These are phyloP conservation scores for Teleogryllus oceanicus DNA, from an alignment of 2,888 invertebrate species.

Conservation along the genomic window DNA sequence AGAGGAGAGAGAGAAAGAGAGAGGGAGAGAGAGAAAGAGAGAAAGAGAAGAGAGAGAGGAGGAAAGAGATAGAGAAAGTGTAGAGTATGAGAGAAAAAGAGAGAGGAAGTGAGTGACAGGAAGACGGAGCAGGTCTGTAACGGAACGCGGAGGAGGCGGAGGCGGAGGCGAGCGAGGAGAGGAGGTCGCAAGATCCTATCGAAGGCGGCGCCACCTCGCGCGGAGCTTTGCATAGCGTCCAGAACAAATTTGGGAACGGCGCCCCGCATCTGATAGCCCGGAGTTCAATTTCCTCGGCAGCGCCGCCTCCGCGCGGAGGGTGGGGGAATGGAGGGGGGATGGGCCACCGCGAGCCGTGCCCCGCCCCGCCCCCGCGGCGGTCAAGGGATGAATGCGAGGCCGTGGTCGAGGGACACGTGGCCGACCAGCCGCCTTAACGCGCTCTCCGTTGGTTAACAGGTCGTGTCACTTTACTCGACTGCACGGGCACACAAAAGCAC, in stretches of 20 bases:
- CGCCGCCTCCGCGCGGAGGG: neutral
- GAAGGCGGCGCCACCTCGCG: neutral
- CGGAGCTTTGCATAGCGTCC: constrained; percentile 8
- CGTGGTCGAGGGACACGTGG: too few species aligned
- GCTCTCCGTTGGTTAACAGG: too few species aligned
- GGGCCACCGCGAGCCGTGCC: neutral
- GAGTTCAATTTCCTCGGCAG: neutral
- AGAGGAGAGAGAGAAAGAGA: too few species aligned
- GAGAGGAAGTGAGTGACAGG: too few species aligned
- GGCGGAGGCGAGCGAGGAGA: neutral
- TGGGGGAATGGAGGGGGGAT: neutral
- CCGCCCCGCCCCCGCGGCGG: neutral
- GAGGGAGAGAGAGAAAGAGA: too few species aligned
- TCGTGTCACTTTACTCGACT: too few species aligned
- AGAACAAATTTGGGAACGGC: constrained; percentile 9
- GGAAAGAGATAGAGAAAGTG: too few species aligned
- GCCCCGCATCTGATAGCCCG: constrained; percentile 1
- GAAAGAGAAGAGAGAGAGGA: too few species aligned
- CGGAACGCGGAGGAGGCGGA: neutral
- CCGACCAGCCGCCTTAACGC: too few species aligned
- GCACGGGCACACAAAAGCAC: too few species aligned
- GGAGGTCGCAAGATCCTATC: neutral
- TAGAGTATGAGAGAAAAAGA: too few species aligned
- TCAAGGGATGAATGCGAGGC: neutral
- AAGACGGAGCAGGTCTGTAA: too few species aligned